Percentiles rank a stretch among this genome's conserved stretches.
Conservation (phyloP, 2,888 invertebrate species). For the Imbricaverruca yamaguchii region DNA sequence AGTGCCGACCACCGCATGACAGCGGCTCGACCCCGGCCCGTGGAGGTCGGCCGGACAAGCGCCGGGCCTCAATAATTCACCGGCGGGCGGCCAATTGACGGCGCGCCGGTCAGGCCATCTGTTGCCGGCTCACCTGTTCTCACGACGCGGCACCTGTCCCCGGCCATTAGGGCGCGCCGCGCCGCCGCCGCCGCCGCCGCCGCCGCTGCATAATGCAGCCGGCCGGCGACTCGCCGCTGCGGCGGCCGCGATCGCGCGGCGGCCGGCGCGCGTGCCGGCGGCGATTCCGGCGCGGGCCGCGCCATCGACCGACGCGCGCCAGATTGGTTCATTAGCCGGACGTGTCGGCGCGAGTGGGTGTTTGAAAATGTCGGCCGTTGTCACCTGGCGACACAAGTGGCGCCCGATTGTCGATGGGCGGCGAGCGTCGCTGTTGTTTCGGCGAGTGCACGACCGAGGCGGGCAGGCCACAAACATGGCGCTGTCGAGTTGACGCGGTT, state of each 20-base stretch:
- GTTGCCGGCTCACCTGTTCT: constrained; percentile 18
- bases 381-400: neutral
- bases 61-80: constrained; percentile 3
- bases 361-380: neutral
- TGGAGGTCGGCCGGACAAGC: too few species aligned
- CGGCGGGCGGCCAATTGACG: neutral
- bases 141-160: neutral
- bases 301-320: neutral
- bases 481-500: too few species aligned
- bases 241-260: neutral
- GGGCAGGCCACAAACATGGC: too few species aligned
- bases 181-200: neutral
- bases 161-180: neutral
- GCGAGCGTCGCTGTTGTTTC: too few species aligned
- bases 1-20: too few species aligned
- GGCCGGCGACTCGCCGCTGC: neutral
- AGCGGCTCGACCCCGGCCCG: too few species aligned
- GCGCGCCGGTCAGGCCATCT: neutral
- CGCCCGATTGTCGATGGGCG: too few species aligned
- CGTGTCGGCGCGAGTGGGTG: neutral
- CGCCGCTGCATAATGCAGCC: neutral
- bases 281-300: neutral
- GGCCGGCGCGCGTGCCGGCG: neutral
- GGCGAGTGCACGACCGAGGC: too few species aligned
- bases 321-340: neutral